Base-by-base conservation (phyloP, 2,797 vertebrate species). In the Sparus aurata region DNA sequence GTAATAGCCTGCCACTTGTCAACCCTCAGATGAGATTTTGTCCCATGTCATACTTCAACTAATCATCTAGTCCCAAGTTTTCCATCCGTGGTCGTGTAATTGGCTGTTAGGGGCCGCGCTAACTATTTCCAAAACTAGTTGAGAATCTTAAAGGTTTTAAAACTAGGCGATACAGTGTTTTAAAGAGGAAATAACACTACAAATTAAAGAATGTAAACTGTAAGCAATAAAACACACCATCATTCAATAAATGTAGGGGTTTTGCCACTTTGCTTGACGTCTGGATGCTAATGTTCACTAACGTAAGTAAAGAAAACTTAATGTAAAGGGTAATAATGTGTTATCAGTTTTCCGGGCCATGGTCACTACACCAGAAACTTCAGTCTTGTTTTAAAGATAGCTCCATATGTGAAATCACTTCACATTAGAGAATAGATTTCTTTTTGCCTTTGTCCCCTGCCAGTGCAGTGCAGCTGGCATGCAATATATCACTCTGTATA, bases 401-500 rank as follows among this genome's bases (percentile, higher is more conserved):
- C 59, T 55, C 23, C 13, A 52, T 18, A 18, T 53, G 25, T 34
- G 23, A 55, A 46, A 60, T 50, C 34, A 8, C 41, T 23, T 57
- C 43, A 27, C 54, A 62, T 61, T 7, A 52, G 20, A 62, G 17
- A 41, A 73, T 49, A 58, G 16, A 30, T 50, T 3, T 22, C 0
- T 30, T 52, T 50, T 50, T 62, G 53, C 72, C 57, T 55, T 18
- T 12, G 38, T 60, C 27, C 12, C 67, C 13, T 53, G 5, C 17
- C 2, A n/a, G 53, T 57, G 22, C 53, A 8, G 58, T 16, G 4
- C 4, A 6, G 53, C 53, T 50, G 54, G 10, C 65, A 22, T 46
- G 46, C 55, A 12, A 25, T 69, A 57, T 23, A 72, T 71, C 69
- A 60, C 13, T 46, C 18, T 67, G 20, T 78, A 7, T 73, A 57